phyloP scores from a whole-genome alignment of 2,888 invertebrate genomes.

The Iselma pallidipennis region DNA sequence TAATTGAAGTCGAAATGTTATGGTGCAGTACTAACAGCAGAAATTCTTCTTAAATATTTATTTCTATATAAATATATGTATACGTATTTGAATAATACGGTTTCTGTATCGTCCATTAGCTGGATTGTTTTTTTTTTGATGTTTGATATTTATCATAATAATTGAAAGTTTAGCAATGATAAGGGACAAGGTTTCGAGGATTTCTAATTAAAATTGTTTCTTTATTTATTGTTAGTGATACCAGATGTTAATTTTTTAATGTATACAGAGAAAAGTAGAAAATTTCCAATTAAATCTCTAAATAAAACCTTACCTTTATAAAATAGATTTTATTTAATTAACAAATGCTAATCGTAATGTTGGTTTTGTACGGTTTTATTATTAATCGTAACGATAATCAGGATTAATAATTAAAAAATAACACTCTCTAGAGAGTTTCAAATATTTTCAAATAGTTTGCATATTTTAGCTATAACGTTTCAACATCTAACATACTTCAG shows the following conservation, averaged over 20 bases:
- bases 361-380: no score
- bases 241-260: no score
- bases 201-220: conserved; percentile 8
- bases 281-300: no score
- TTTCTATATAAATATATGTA: not conserved
- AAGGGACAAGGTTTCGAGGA: no score
- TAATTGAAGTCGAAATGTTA: conserved; percentile 20
- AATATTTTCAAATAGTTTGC: conserved; percentile 1
- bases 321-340: no score
- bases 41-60: conserved; percentile 19
- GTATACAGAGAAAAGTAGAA: no score
- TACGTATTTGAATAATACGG: conserved; percentile 12
- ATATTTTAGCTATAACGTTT: conserved; percentile 8
- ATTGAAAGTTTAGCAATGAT: conserved; percentile 5
- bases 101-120: conserved; percentile 16
- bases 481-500: not conserved
- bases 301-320: no score
- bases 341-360: no score
- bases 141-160: conserved; percentile 15
- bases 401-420: not conserved
- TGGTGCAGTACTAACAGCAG: not conserved
- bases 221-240: no score
- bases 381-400: no score
- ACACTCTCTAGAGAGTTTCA: not conserved
- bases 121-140: conserved; percentile 19